Percentiles rank a stretch among this genome's conserved stretches.
Evolutionary conservation across 2,797 vertebrate species (phyloP).

Genomic region (Premnoplex brunnescens): DNA sequence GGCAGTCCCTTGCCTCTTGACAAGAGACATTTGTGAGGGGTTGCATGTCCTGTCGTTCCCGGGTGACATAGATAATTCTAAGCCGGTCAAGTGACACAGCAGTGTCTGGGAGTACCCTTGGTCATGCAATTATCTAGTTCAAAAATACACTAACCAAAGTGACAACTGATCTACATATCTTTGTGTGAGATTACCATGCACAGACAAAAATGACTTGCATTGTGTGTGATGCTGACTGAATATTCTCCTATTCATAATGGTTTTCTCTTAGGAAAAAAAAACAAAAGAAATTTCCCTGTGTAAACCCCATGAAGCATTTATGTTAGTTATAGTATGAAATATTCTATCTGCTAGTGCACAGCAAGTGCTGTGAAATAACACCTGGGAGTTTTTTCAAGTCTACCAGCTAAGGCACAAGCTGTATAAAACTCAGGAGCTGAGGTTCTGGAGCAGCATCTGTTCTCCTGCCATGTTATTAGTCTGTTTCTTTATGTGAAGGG

Average conservation of each 20-base stretch:
- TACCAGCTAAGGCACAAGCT: not conserved
- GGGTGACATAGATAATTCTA: not conserved
- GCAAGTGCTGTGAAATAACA: not conserved
- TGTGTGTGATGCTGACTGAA: not conserved
- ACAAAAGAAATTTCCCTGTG: not conserved
- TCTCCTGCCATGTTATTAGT: not conserved
- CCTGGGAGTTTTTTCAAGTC: not conserved
- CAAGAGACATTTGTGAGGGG: not conserved
- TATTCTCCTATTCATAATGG: not conserved
- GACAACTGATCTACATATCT: not conserved
- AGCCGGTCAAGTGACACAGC: not conserved
- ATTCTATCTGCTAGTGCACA: not conserved
- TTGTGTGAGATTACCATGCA: not conserved
- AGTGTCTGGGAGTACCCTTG: not conserved
- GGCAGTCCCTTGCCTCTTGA: constrained; percentile 1
- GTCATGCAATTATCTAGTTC: not conserved
- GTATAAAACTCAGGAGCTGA: not conserved
- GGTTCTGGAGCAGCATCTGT: not conserved
- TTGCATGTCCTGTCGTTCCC: not conserved
- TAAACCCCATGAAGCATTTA: not conserved
- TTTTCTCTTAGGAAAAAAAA: not conserved
- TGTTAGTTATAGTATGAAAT: not conserved
- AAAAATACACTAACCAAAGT: not conserved
- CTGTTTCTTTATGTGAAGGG: not conserved
- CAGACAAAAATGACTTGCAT: not conserved